Evolutionary conservation across 1,140 invertebrate genomes (phyloP).

Genomic region (Aculops lycopersici): DNA sequence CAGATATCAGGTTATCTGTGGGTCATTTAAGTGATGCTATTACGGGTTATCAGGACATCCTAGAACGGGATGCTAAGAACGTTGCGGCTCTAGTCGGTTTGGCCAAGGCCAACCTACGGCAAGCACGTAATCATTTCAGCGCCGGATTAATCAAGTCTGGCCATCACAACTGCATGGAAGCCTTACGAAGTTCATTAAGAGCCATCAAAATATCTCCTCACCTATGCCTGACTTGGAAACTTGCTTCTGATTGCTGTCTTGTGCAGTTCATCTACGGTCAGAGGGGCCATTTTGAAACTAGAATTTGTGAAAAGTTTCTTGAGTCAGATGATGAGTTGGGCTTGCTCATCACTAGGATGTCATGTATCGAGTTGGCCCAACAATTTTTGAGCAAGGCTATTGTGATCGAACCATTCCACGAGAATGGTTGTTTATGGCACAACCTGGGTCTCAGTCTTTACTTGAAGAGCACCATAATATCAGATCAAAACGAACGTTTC

Average conservation of each 20-base stretch:
- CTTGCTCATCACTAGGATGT: background rate
- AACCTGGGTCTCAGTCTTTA: background rate
- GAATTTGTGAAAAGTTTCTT: no score
- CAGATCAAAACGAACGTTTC: background rate
- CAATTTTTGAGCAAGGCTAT: background rate
- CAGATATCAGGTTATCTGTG: background rate
- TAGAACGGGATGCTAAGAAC: background rate
- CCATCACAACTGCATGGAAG: background rate
- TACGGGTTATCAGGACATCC: background rate
- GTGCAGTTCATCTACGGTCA: background rate
- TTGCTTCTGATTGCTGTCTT: background rate
- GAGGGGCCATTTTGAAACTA: no score
- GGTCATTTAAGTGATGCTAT: background rate
- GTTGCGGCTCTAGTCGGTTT: background rate
- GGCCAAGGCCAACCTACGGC: background rate
- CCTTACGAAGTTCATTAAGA: background rate
- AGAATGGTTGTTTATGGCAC: background rate
- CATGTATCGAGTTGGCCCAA: background rate
- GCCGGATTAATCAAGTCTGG: background rate
- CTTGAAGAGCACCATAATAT: background rate
- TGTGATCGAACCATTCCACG: background rate
- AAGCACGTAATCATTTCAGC: background rate
- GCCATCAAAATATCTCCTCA: background rate
- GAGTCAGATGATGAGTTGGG: background rate
- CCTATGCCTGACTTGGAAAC: background rate